Base-by-base conservation (phyloP, 2,888 invertebrate species). In the Hofmannophila pseudospretella region DNA sequence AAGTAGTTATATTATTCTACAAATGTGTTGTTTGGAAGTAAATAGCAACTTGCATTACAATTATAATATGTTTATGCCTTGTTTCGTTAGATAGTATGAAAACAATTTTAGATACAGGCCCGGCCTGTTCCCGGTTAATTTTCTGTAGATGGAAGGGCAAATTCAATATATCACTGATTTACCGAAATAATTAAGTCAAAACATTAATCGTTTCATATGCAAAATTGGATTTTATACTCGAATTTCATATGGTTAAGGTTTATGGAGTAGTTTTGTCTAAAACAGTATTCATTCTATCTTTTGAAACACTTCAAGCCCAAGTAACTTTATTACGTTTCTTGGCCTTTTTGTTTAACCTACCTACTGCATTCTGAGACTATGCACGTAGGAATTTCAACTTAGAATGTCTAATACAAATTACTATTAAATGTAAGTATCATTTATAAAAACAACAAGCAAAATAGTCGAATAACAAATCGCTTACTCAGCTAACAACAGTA, bases 1-100 rank as follows among this genome's bases (percentile, higher is more conserved):
- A 72, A 68, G n/a, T n/a, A n/a, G n/a, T n/a, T 70, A 64, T 64
- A 72, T 70, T 68, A 67, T 69, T 71, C 65, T 61, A 74, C 67
- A 67, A 58, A 58, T 59, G 68, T 72, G 72, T 76, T 72, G 69
- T 71, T 67, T 67, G 71, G 71, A 79, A 75, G 75, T 75, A 48
- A 43, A 44, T 45, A 49, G 45, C 47, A 41, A 45, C 44, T 46
- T 39, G 19, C 35, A 32, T 34, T 39, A 26, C 23, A 5, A 20
- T 5, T 3, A 23, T 23, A 7, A 23, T 23, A 23, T 23, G 2
- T n/a, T 7, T 8, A 23, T 20, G 11, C 13, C 8, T 11, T 26
- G 32, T 32, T 16, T 33, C 13, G 26, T 16, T 26, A 26, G 8
- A 10, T 20, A 10, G 11, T 32, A 32, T 32, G 20, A 19, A 32